Conservation (phyloP, 64 coral and sea anemone genomes). For the Montipora capricornis region DNA sequence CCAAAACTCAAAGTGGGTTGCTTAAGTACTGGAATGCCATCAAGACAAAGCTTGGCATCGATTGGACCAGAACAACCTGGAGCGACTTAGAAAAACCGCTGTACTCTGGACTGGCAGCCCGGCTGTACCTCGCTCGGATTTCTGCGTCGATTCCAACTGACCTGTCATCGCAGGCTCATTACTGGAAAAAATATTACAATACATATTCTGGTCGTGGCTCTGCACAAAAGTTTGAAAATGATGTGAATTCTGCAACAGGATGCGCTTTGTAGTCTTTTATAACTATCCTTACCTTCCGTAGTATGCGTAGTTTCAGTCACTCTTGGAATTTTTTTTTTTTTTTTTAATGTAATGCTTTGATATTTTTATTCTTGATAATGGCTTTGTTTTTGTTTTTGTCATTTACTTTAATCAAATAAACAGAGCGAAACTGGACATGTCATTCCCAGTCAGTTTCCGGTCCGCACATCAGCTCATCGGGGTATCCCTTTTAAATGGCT, state of each 20-base stretch:
- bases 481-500: too few species aligned
- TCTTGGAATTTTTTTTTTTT: too few species aligned
- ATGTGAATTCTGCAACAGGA: constrained; percentile 65
- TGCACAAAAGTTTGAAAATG: constrained; percentile 66
- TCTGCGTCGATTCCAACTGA: constrained; percentile 48
- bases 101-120: constrained; percentile 87
- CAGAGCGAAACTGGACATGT: too few species aligned
- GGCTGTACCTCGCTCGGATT: constrained; percentile 72
- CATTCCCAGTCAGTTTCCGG: too few species aligned
- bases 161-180: constrained; percentile 50
- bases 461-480: too few species aligned
- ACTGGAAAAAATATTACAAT: constrained; percentile 91
- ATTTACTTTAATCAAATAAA: too few species aligned
- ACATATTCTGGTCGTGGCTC: constrained; percentile 56
- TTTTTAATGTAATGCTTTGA: not conserved
- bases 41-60: constrained; percentile 35
- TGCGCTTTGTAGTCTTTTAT: constrained; percentile 5
- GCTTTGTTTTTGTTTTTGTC: too few species aligned
- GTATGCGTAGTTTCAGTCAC: too few species aligned
- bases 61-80: constrained; percentile 73
- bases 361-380: too few species aligned
- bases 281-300: too few species aligned
- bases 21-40: constrained; percentile 63
- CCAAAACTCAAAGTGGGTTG: constrained; percentile 1
- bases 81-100: constrained; percentile 64